Percentiles rank a stretch among this genome's conserved stretches.
Conservation (phyloP, 1,140 invertebrate genomes). For the Cyrtorhinus lividipennis region DNA sequence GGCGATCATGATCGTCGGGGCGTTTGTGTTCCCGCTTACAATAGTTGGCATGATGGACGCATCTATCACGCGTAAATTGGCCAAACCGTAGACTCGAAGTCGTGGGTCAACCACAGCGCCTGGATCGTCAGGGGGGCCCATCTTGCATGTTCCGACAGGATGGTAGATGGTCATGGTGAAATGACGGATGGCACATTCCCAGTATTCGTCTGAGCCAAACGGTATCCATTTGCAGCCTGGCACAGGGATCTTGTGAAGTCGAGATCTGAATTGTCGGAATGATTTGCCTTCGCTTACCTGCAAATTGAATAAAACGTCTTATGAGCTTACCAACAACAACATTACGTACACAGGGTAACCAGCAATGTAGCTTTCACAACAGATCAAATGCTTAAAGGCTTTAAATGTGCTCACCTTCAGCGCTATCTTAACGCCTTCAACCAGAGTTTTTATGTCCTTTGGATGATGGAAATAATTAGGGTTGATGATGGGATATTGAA, state of each 20-base stretch:
- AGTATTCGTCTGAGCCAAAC: slow-evolving; percentile 62
- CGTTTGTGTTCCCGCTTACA: slow-evolving; percentile 65
- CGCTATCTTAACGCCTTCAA: slow-evolving; percentile 51
- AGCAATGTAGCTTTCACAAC: no score
- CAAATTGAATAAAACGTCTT: no score
- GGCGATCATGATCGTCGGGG: slow-evolving; percentile 71
- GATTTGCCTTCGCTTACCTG: slow-evolving; percentile 54
- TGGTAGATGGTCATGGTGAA: slow-evolving; percentile 79
- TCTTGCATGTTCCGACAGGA: slow-evolving; percentile 65
- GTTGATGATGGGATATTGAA: slow-evolving; percentile 69
- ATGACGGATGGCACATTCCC: slow-evolving; percentile 70
- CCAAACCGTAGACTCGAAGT: slow-evolving; percentile 58
- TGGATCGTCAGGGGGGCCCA: slow-evolving; percentile 60
- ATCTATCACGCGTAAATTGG: slow-evolving; percentile 67
- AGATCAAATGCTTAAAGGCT: no score
- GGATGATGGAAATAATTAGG: slow-evolving; percentile 75
- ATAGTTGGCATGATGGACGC: slow-evolving; percentile 82
- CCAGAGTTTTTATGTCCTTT: slow-evolving; percentile 54
- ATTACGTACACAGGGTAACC: slow-evolving; percentile 33
- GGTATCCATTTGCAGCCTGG: slow-evolving; percentile 60
- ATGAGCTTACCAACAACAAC: slow-evolving; percentile 43
- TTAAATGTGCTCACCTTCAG: slow-evolving; percentile 28
- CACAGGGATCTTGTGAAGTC: slow-evolving; percentile 52
- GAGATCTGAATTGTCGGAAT: slow-evolving; percentile 64
- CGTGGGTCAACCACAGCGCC: slow-evolving; percentile 68